Evolutionary conservation across 1,140 invertebrate species (phyloP).

Genomic region (Drosophila kikkawai): DNA sequence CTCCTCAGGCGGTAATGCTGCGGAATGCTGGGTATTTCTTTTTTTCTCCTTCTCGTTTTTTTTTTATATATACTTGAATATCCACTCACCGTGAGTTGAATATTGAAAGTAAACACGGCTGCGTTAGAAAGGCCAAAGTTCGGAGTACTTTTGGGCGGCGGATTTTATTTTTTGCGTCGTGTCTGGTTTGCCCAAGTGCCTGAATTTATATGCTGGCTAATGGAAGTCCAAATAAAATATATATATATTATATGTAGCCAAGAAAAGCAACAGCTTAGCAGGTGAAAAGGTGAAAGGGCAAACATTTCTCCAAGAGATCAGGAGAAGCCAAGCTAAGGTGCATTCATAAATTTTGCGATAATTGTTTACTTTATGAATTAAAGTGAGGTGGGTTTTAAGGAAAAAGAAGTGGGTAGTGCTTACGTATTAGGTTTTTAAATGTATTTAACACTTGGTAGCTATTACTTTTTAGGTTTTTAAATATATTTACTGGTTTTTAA

Average conservation of each 20-base stretch:
- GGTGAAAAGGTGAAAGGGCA: slow-evolving; percentile 35
- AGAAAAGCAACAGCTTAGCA: slow-evolving; percentile 34
- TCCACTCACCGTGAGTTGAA: slow-evolving; percentile 23
- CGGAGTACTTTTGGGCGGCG: slow-evolving; percentile 15
- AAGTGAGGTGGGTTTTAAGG: not conserved
- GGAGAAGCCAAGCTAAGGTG: not conserved
- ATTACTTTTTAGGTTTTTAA: not conserved
- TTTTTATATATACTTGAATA: not conserved
- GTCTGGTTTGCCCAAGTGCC: slow-evolving; percentile 38
- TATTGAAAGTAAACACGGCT: slow-evolving; percentile 33
- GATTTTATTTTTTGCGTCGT: not conserved
- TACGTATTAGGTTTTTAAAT: not conserved
- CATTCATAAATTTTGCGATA: slow-evolving; percentile 1
- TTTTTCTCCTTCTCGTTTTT: slow-evolving; percentile 9
- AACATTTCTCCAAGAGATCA: not conserved
- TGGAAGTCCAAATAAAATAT: slow-evolving; percentile 25
- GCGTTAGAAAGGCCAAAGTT: slow-evolving; percentile 47
- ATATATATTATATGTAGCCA: not conserved
- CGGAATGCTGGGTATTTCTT: slow-evolving; percentile 34
- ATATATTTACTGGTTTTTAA: too few relatives aligned
- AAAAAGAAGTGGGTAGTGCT: not conserved
- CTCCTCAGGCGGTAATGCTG: slow-evolving; percentile 19
- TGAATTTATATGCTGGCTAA: slow-evolving; percentile 30
- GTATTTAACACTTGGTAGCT: not conserved
- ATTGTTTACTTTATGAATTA: slow-evolving; percentile 1